Base-by-base conservation (phyloP, 2,888 invertebrate species). In the Lepidochrysops patricia region DNA sequence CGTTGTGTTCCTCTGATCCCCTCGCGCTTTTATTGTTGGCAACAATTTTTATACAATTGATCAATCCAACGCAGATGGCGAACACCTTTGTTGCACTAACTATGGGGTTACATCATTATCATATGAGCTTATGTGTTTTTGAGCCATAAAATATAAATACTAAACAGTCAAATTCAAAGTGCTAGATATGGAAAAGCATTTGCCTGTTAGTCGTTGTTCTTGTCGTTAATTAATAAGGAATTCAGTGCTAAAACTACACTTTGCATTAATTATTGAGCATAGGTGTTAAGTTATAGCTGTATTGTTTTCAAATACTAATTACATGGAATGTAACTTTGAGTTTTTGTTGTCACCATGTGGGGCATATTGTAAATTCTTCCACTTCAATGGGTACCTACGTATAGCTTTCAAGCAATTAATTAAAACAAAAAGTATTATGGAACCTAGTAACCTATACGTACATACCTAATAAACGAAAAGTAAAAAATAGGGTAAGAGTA, bases 21-120 rank as follows among this genome's bases (percentile, higher is more conserved):
- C 61, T 60, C 59, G 12, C 43, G 74, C 72, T 60, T 58, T 63
- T 59, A 76, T 75, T 79, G 72, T 74, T 72, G 70, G 72, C 70
- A 72, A 72, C 69, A 76, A 79, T 86, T 87, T 89, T 88, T 87
- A 87, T 80, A 81, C 79, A 79, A 79, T 87, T 82, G 84, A 86
- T 84, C 85, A 87, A 84, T 82, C 76, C 75, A 74, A 76, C 43
- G 80, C 89, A 89, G 89, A 89, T 89, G 88, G 82, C 75, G 77
- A 68, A 69, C 66, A 86, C 83, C 82, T 84, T 84, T 82, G 80
- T 82, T 76, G 75, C 79, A 82, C 80, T 82, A 72, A 72, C 80
- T 75, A 81, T 80, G 80, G 81, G 86, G 87, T 82, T 83, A 82
- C 80, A 79, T 76, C 70, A 81, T 85, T 82, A 83, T 85, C 82